Base-by-base conservation (phyloP, 2,113 vertebrate genomes). In the Corvus moneduloides region DNA sequence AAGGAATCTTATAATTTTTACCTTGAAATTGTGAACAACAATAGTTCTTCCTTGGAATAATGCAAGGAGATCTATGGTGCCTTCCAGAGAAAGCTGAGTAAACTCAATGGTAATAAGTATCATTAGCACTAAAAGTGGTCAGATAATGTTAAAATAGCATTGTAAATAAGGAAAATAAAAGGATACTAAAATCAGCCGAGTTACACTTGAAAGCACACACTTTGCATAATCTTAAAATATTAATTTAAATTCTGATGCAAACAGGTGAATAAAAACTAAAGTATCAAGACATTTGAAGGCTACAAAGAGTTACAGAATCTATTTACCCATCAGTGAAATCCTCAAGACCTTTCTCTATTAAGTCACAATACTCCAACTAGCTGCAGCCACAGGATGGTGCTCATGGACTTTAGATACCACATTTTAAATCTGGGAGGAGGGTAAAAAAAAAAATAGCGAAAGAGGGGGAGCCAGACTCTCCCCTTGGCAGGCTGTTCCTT, bases 321-420 rank as follows among this genome's bases (percentile, higher is more conserved):
- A 18, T 63, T 90, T 44, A 61, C 7, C 1, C 0, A 5, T 15
- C 23, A 32, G 21, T 18, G 28, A 6, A 30, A 52, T 56, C 7
- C 43, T 84, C 20, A 39, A 37, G 33, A 49, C 3, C 37, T 83
- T 56, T 43, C 22, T 41, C 14, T 7, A 7, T 49, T 43, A 11
- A 71, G 28, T n/a, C 11, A 33, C 22, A 49, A 16, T 46, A 41
- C 17, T 58, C 18, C 37, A 23, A 10, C 77, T 24, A 74, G 62
- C 27, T 10, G 37, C 64, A 66, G 71, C 96, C 97, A 96, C 95
- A 72, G 37, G 97, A 80, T 95, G 97, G 97, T 81, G 97, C 94
- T 96, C 90, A 16, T 64, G 94, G 49, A 71, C 92, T 96, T 94
- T 19, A 21, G 24, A 63, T 16, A 9, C 44, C 20, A 7, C 39